phyloP scores from a whole-genome alignment of 1,140 invertebrate species.

The Brachionus paranguensis region DNA sequence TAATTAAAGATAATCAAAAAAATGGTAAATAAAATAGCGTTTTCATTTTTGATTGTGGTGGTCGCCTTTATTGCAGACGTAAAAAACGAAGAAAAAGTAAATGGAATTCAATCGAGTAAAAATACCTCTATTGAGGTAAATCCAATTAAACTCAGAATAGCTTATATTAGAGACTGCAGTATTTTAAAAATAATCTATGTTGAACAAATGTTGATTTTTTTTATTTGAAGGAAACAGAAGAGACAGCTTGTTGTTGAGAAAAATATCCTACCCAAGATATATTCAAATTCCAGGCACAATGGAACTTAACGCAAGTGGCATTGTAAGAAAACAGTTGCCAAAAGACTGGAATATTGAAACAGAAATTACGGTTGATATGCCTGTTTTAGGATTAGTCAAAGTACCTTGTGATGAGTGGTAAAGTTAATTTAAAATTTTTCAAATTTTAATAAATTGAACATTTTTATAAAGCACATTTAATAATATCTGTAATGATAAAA shows the following conservation, averaged over 20 bases:
- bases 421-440: neutral
- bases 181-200: neutral
- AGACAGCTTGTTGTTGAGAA: neutral
- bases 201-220: neutral
- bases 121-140: neutral
- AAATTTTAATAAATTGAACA: neutral
- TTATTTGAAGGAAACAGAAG: neutral
- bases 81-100: neutral
- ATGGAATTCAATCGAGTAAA: neutral
- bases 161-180: conserved; percentile 25
- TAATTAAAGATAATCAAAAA: neutral
- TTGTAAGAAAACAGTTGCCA: neutral
- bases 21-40: neutral
- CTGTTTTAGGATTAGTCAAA: neutral
- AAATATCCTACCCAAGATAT: neutral
- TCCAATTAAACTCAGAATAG: neutral
- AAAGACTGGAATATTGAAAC: conserved; percentile 27
- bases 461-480: neutral
- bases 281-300: neutral
- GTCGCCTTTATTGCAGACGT: neutral
- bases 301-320: neutral
- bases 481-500: neutral
- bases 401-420: conserved; percentile 8
- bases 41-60: neutral
- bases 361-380: neutral